Percentiles rank a stretch among this genome's conserved stretches.
These are phyloP conservation scores for Herminia tarsipennalis DNA, from an alignment of 2,888 invertebrate species.

Conservation along the genomic window DNA sequence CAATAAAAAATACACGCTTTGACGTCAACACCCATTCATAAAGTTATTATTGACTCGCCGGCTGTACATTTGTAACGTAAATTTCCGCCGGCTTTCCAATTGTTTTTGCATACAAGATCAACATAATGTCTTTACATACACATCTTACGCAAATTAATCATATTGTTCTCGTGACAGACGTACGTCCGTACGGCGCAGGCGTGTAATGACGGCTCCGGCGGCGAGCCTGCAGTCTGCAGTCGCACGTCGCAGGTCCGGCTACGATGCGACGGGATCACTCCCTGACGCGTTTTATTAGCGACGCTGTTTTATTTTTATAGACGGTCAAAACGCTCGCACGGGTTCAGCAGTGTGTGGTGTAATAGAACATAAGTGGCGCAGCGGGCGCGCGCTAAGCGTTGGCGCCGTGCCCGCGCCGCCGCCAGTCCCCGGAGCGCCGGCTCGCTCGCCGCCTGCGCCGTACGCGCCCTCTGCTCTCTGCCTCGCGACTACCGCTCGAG, in stretches of 20 bases:
- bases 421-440: slow-evolving; percentile 78
- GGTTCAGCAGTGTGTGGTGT: slow-evolving; percentile 67
- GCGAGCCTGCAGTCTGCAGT: slow-evolving; percentile 22
- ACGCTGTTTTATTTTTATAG: slow-evolving; percentile 73
- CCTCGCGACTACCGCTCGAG: too few species aligned
- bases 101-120: slow-evolving; percentile 47
- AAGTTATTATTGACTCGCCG: slow-evolving; percentile 63
- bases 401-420: slow-evolving; percentile 71
- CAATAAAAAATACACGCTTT: slow-evolving; percentile 48
- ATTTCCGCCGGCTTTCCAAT: slow-evolving; percentile 21
- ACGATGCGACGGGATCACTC: slow-evolving; percentile 42
- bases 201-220: not conserved
- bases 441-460: slow-evolving; percentile 71
- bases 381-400: slow-evolving; percentile 60
- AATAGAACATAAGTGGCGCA: slow-evolving; percentile 74
- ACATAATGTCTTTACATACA: slow-evolving; percentile 46
- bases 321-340: slow-evolving; percentile 52
- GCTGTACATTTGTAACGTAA: slow-evolving; percentile 51
- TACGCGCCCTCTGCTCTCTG: slow-evolving; percentile 16
- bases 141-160: slow-evolving; percentile 6
- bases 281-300: slow-evolving; percentile 58
- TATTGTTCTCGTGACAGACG: too few species aligned
- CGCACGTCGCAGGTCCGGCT: slow-evolving; percentile 22
- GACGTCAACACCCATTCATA: slow-evolving; percentile 80
- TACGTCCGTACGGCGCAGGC: too few species aligned